These are phyloP conservation scores for Drosophila littoralis DNA, from an alignment of 1,140 invertebrate genomes.

Conservation along the genomic window DNA sequence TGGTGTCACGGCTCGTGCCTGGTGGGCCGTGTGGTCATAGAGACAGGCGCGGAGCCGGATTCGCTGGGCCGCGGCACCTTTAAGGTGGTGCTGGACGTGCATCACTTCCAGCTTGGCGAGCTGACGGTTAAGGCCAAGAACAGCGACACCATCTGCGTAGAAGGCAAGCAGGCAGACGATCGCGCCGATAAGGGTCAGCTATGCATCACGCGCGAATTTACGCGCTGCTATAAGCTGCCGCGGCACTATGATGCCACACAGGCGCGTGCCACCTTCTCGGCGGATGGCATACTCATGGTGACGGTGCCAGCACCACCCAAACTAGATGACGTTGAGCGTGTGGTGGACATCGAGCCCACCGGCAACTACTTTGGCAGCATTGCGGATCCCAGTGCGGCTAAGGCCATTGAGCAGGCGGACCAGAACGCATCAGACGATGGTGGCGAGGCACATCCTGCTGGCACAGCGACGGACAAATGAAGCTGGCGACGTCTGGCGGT, in stretches of 20 bases:
- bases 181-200: conserved; percentile 66
- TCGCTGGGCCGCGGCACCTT: conserved; percentile 75
- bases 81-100: conserved; percentile 78
- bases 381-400: conserved; percentile 63
- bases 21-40: conserved; percentile 70
- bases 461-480: conserved; percentile 69
- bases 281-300: conserved; percentile 78
- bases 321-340: conserved; percentile 78
- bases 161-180: conserved; percentile 74
- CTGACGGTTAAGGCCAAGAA: conserved; percentile 75
- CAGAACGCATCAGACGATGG: conserved; percentile 36
- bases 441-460: conserved; percentile 62
- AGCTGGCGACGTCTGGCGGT: conserved; percentile 76
- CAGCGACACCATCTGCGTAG: conserved; percentile 71
- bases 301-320: conserved; percentile 79
- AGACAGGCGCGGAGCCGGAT: conserved; percentile 72
- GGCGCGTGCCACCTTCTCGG: conserved; percentile 75
- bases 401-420: conserved; percentile 66
- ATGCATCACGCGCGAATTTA: conserved; percentile 76
- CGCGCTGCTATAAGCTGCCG: conserved; percentile 75
- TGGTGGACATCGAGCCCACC: conserved; percentile 75
- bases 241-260: conserved; percentile 78
- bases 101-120: conserved; percentile 74
- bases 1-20: conserved; percentile 80
- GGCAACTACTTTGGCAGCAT: conserved; percentile 79